Evolutionary conservation across 2,888 invertebrate species (phyloP), one percentile per base, ranked within the genome.

Genomic region (Sinotaia quadrata): DNA sequence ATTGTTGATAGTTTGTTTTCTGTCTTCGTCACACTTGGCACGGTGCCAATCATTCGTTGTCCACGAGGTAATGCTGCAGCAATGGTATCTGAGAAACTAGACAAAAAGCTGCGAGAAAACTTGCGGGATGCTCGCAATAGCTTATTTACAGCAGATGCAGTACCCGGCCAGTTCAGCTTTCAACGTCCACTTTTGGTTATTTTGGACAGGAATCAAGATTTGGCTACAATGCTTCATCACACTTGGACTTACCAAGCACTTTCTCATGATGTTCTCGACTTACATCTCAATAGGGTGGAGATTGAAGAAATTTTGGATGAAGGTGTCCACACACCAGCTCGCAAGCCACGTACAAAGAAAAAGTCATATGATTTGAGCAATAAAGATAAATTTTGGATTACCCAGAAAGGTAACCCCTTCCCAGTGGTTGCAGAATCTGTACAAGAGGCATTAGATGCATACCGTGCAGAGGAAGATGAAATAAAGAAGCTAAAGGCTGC

Each of bases 221-320:
- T 99, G 92, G 97, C 98, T 1, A 99, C 98, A 51, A 97, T 97
- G 31, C 90, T 99, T 71, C 98, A 98, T 90, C 99, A 99, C 88
- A 98, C 99, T 0, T 99, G 99, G 99, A 99, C 98, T 0, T 99
- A 99, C 88, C 99, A 99, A 68, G 98, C 99, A 0, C 89, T 99
- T 66, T 94, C 96, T 31, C 98, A 99, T 88, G 99, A 99, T 91
- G 94, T 98, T 4, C 89, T 99, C 84, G 95, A 97, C 84, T 91
- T 98, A 78, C 93, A 95, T 10, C 90, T 98, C 68, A 99, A 99
- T 89, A 91, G 95, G 74, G 92, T 95, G 0, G 91, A 92, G 52
- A 92, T 94, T 18, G 92, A 92, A 71, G 94, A 94, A 80, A 81
- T 83, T 18, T 33, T 69, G 12, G 73, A 73, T 2, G 71, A 71